These are phyloP conservation scores for Spodoptera littoralis DNA, from an alignment of 2,888 invertebrate species.

Conservation along the genomic window DNA sequence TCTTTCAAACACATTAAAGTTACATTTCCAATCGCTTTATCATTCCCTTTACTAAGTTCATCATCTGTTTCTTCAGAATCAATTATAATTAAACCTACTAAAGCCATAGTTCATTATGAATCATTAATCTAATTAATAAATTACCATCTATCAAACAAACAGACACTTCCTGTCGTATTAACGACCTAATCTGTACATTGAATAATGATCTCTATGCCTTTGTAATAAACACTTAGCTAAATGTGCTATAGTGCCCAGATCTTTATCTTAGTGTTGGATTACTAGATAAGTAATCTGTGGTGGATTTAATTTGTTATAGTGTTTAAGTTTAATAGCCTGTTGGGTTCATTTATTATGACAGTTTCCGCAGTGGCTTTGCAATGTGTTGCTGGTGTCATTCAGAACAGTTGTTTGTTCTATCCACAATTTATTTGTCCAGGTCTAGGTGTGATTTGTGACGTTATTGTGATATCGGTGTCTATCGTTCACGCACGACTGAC, in stretches of 20 bases:
- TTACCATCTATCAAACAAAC: constrained; percentile 32
- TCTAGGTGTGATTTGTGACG: no score
- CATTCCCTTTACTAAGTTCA: background rate
- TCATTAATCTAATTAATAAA: constrained; percentile 28
- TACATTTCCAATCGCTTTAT: background rate
- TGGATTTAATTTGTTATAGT: constrained; percentile 38
- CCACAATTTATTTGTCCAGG: no score
- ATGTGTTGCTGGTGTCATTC: no score
- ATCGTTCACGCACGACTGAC: no score
- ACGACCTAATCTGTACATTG: constrained; percentile 34
- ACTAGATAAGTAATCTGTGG: constrained; percentile 40
- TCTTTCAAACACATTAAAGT: background rate
- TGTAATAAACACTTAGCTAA: constrained; percentile 34
- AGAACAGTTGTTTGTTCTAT: no score
- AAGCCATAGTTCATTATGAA: constrained; percentile 3
- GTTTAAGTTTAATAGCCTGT: constrained; percentile 12
- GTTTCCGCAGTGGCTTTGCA: no score
- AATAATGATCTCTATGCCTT: constrained; percentile 23
- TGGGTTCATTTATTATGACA: background rate
- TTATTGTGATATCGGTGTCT: no score
- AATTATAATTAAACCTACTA: constrained; percentile 6
- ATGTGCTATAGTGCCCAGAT: constrained; percentile 46
- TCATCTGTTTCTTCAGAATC: background rate
- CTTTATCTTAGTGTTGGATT: constrained; percentile 28
- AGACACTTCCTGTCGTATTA: constrained; percentile 22